phyloP scores from a whole-genome alignment of 2,113 vertebrate genomes.

The Raphicerus campestris region DNA sequence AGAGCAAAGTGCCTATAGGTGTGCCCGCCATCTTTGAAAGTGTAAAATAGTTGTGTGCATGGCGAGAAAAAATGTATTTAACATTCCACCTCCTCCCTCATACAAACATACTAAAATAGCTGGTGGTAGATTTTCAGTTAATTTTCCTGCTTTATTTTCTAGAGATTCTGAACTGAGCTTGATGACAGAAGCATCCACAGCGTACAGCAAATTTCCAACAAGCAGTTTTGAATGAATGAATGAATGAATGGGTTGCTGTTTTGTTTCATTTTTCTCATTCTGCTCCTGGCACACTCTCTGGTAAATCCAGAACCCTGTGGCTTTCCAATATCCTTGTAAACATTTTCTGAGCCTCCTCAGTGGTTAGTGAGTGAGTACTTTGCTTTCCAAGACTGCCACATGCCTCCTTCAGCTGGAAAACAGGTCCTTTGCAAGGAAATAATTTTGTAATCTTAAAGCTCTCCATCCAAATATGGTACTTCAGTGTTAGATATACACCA shows the following conservation, averaged over 20 bases:
- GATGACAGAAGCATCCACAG: rapidly evolving
- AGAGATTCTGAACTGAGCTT: neutral
- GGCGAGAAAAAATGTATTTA: neutral
- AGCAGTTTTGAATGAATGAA: neutral
- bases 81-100: neutral
- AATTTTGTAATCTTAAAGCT: neutral
- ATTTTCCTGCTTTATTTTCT: neutral
- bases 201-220: neutral
- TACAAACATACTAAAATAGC: neutral
- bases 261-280: neutral
- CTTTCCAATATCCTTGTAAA: neutral
- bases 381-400: neutral
- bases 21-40: neutral
- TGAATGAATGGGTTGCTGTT: neutral
- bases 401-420: neutral
- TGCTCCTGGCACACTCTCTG: neutral
- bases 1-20: neutral
- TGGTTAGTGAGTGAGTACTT: neutral
- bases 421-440: neutral
- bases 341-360: neutral
- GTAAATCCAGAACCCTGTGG: neutral
- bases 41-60: neutral
- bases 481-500: neutral
- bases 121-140: too few species aligned
- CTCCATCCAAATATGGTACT: neutral